phyloP scores from a whole-genome alignment of 64 coral and sea anemone species.

The Montipora capricornis region DNA sequence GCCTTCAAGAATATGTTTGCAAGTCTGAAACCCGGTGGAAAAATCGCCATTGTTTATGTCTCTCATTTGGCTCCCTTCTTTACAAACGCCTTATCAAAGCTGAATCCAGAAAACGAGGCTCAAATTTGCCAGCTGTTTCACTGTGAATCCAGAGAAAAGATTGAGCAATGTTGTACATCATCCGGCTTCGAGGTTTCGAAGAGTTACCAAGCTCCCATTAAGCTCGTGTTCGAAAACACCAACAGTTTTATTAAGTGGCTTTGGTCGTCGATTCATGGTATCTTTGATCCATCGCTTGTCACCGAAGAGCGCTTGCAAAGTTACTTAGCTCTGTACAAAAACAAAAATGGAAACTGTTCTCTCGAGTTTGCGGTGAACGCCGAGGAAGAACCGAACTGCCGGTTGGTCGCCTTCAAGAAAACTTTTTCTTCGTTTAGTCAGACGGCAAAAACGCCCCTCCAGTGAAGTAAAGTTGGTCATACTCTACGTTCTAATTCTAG shows the following conservation, averaged over 20 bases:
- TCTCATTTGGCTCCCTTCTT: background rate
- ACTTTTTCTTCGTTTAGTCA: too few relatives aligned
- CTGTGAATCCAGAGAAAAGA: background rate
- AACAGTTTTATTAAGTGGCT: background rate
- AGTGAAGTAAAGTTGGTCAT: too few relatives aligned
- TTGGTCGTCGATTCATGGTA: background rate
- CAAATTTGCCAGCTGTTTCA: background rate
- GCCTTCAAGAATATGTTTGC: background rate
- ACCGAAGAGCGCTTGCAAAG: conserved; percentile 13
- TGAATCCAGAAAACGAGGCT: too few relatives aligned
- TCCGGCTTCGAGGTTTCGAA: background rate
- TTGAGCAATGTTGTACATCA: too few relatives aligned
- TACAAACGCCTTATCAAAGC: too few relatives aligned
- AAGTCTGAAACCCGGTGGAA: conserved; percentile 21
- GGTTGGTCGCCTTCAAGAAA: background rate
- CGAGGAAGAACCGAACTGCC: background rate
- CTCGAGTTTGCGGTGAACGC: background rate
- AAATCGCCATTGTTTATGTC: background rate
- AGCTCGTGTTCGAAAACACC: background rate
- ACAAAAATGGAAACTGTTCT: background rate
- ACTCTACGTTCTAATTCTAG: too few relatives aligned
- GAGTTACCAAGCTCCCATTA: background rate
- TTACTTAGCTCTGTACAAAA: background rate
- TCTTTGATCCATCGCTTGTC: background rate
- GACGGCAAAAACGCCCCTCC: too few relatives aligned